Base-by-base conservation (phyloP, 2,797 vertebrate genomes). In the Acanthopagrus latus region DNA sequence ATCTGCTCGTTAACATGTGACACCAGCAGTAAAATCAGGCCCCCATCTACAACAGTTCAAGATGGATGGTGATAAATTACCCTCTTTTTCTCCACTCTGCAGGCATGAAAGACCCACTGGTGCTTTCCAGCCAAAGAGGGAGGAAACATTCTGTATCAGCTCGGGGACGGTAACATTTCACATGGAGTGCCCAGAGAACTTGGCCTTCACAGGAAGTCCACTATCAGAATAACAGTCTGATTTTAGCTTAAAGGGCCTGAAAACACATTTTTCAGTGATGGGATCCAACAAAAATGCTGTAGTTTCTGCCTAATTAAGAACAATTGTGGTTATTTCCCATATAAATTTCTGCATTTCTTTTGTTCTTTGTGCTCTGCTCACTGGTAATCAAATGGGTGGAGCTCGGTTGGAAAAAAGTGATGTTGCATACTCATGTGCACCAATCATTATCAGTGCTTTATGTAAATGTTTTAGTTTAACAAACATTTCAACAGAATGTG, bases 21-120 rank as follows among this genome's bases (percentile, higher is more conserved):
- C 89, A 88, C 83, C 60, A 27, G 78, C 89, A 72, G 86, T 90
- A 87, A 94, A 91, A 80, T 76, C 67, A 70, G 81, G 73, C 74
- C 84, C 60, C 76, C 62, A 67, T 84, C 81, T 82, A 84, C 79
- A 84, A 69, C 81, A 71, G 81, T 67, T 75, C 58, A 56, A 47
- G 59, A 84, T 76, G 78, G 81, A 80, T 16, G 21, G 86, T 79
- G 79, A 89, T 92, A 91, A 91, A 93, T 91, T 80, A 89, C 46
- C 64, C 41, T 47, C 69, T 44, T 79, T 76, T 77, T 76, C 77
- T 79, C 69, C 59, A 66, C 75, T 80, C 38, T 47, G 44, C 12
- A 44, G 67, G 66, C 76, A 76, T 76, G 90, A 78, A 91, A 77
- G 76, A 65, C 52, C 80, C 80, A 81, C 73, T 47, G 41, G 78